These are phyloP conservation scores for Xestia rhomboidea DNA, from an alignment of 2,888 invertebrate genomes.

Conservation along the genomic window DNA sequence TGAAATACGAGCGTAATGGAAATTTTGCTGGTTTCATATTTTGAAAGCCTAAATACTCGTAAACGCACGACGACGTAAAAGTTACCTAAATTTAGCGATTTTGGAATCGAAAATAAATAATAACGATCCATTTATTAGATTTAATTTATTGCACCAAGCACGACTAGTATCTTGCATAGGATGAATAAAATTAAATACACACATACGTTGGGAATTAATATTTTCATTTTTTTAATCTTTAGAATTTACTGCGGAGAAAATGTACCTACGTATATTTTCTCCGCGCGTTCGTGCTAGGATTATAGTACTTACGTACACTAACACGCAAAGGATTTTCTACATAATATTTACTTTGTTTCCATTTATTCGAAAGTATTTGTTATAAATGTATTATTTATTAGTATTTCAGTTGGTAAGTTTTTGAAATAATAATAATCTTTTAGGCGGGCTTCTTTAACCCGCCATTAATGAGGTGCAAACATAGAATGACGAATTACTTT, in stretches of 20 bases:
- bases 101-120: not conserved
- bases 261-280: not conserved
- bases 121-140: not conserved
- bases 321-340: not conserved
- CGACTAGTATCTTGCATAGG: not conserved
- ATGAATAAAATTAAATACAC: not conserved
- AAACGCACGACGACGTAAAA: not conserved
- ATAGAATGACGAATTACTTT: not conserved
- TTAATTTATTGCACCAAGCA: not conserved
- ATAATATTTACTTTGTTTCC: not conserved
- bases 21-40: conserved; percentile 24
- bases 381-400: not conserved
- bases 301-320: not conserved
- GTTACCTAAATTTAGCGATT: not conserved
- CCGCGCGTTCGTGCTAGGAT: not conserved
- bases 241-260: too few relatives aligned
- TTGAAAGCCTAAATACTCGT: not conserved
- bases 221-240: not conserved
- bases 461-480: not conserved
- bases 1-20: conserved; percentile 48
- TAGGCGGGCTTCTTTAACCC: too few relatives aligned
- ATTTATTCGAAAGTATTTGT: not conserved
- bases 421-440: not conserved
- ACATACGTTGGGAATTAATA: not conserved
- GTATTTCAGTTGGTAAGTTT: not conserved